Base-by-base conservation (phyloP, 1,140 invertebrate genomes). In the Bradynema listronoti region DNA sequence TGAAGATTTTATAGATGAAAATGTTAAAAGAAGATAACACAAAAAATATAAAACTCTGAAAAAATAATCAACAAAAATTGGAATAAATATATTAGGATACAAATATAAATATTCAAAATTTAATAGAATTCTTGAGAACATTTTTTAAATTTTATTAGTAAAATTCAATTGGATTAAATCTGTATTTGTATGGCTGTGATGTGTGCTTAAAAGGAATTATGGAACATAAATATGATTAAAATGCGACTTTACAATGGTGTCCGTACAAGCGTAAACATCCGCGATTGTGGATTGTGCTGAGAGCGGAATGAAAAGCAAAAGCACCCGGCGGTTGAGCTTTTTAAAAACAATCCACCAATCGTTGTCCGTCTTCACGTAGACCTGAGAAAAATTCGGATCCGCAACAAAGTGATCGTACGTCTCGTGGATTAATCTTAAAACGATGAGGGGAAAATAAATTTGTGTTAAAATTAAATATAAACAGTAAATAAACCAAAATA, bases 291-390 rank as follows among this genome's bases (percentile, higher is more conserved):
- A 39, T 2, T 61, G 43, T n/a, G 47, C 41, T 7, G 55, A 61
- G 11, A 45, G 53, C 9, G 55, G 54, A 32, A 65, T 24, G 34
- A 65, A 65, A 14, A 65, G 19, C 9, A 52, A 45, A 34, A 63
- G 34, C 24, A 63, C 39, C 3, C 61, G 61, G 11, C 58, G 27
- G 22, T 53, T 51, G 24, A 57, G 47, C 49, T 57, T 69, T 42
- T 66, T 65, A 22, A 65, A 68, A 50, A 65, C 55, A 19, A 65
- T 52, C 63, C 63, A 65, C 63, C 63, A 65, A 53, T 65, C 63
- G 32, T 68, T 66, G 11, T 66, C 63, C 19, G 63, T 54, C 39
- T 65, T 65, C 1, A 68, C 24, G 39, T 36, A 58, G 14, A 65
- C 30, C 55, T 65, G 63, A 24, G 61, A 33, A 32, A 57, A 56